A percentile compares a stretch with the other conserved stretches of the same genome.
These are phyloP conservation scores for Neodiprion pinetum DNA, from an alignment of 1,140 invertebrate species.

Conservation along the genomic window DNA sequence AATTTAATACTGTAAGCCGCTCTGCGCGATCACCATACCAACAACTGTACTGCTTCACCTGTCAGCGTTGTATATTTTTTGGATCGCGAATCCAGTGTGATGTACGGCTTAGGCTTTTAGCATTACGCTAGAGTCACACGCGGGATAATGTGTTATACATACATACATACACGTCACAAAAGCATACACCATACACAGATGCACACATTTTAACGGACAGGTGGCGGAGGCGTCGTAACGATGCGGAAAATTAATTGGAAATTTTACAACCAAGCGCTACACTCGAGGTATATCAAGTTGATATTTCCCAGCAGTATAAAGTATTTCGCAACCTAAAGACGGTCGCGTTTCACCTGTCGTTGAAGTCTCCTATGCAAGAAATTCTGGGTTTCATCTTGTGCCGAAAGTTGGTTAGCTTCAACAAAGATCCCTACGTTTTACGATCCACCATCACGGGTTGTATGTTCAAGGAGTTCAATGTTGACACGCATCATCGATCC, in stretches of 20 bases:
- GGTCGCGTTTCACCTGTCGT: neutral
- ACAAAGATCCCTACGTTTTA: no score
- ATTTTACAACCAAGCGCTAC: neutral
- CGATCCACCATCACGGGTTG: no score
- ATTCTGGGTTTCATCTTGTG: neutral
- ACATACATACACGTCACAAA: neutral
- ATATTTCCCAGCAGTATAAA: no score
- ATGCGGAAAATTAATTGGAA: neutral
- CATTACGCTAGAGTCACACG: conserved; percentile 3
- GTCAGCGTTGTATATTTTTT: conserved; percentile 59
- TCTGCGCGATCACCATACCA: neutral
- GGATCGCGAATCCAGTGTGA: conserved; percentile 61
- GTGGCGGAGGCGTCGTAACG: neutral
- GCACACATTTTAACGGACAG: neutral
- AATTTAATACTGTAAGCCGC: neutral
- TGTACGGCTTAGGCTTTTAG: conserved; percentile 56
- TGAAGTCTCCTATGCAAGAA: neutral
- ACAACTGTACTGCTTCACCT: conserved; percentile 10
- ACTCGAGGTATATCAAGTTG: neutral
- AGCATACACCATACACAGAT: no score
- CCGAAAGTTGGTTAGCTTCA: no score
- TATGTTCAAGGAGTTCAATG: no score
- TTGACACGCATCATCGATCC: no score
- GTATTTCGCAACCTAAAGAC: no score
- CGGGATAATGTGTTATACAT: neutral